Percentiles rank a stretch among this genome's conserved stretches.
These are phyloP conservation scores for Nomada ruficornis DNA, from an alignment of 2,888 invertebrate species.

Conservation along the genomic window DNA sequence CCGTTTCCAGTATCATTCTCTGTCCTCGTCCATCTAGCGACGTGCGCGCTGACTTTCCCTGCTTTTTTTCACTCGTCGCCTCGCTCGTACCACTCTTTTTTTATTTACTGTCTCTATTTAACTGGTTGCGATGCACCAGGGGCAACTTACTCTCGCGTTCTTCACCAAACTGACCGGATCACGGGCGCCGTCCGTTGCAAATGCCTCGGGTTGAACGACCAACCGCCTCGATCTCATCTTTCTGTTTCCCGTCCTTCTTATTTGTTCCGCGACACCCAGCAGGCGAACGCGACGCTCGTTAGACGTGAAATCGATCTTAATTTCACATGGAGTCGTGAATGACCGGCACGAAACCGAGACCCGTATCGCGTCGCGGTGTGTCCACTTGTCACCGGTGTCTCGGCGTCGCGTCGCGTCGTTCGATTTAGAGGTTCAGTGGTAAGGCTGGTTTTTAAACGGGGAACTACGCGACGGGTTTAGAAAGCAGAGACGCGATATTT, in stretches of 20 bases:
- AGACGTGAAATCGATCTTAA: constrained; percentile 62
- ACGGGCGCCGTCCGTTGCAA: constrained; percentile 51
- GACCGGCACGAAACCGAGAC: constrained; percentile 36
- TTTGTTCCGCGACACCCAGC: constrained; percentile 33
- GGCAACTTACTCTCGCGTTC: constrained; percentile 39
- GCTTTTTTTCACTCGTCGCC: constrained; percentile 5
- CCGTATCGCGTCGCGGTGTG: constrained; percentile 21
- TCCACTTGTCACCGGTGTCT: constrained; percentile 42
- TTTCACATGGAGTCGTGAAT: constrained; percentile 39
- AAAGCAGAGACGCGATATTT: constrained; percentile 49
- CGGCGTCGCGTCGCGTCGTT: constrained; percentile 3
- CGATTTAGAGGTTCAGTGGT: constrained; percentile 41
- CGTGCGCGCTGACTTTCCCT: background rate
- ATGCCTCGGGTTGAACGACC: constrained; percentile 63
- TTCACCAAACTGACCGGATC: constrained; percentile 65
- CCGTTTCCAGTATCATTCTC: background rate
- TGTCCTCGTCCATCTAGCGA: background rate
- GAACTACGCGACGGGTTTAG: constrained; percentile 32
- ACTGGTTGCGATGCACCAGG: constrained; percentile 24
- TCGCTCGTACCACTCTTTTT: constrained; percentile 16
- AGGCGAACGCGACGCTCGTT: constrained; percentile 48
- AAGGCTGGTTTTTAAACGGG: constrained; percentile 10
- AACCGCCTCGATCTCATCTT: constrained; percentile 63
- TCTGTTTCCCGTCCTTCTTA: constrained; percentile 51
- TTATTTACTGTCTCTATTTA: background rate